phyloP scores from a whole-genome alignment of 2,888 invertebrate genomes.

The Erannis defoliaria region DNA sequence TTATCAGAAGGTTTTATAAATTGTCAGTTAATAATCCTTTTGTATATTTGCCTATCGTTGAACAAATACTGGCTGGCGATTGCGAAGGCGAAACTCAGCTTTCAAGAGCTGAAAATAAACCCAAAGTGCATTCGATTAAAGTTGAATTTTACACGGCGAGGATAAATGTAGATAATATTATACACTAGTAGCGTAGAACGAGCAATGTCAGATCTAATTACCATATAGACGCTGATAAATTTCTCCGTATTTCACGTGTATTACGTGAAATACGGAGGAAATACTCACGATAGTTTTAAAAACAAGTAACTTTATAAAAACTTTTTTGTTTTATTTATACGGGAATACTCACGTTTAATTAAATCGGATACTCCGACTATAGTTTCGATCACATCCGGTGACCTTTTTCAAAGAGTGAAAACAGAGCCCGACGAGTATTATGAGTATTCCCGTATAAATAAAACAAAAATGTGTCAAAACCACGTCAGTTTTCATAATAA shows the following conservation, averaged over 20 bases:
- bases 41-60: slow-evolving; percentile 30
- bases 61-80: slow-evolving; percentile 24
- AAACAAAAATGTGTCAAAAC: too few relatives aligned
- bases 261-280: too few relatives aligned
- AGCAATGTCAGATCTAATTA: slow-evolving; percentile 39
- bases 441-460: too few relatives aligned
- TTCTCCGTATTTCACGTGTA: not conserved
- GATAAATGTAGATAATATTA: not conserved
- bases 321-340: too few relatives aligned
- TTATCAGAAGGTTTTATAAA: slow-evolving; percentile 38
- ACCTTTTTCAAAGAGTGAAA: too few relatives aligned
- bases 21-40: slow-evolving; percentile 37
- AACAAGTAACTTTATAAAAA: too few relatives aligned
- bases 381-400: too few relatives aligned
- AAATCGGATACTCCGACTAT: too few relatives aligned
- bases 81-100: slow-evolving; percentile 8
- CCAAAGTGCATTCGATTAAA: not conserved
- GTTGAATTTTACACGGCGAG: not conserved
- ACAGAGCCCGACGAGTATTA: too few relatives aligned
- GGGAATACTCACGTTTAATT: too few relatives aligned
- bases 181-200: slow-evolving; percentile 6
- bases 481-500: too few relatives aligned
- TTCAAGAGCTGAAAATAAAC: slow-evolving; percentile 1
- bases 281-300: too few relatives aligned
- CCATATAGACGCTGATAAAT: slow-evolving; percentile 26